These are phyloP conservation scores for Sarcophaga peregrina DNA, from an alignment of 1,140 invertebrate genomes.

Conservation along the genomic window DNA sequence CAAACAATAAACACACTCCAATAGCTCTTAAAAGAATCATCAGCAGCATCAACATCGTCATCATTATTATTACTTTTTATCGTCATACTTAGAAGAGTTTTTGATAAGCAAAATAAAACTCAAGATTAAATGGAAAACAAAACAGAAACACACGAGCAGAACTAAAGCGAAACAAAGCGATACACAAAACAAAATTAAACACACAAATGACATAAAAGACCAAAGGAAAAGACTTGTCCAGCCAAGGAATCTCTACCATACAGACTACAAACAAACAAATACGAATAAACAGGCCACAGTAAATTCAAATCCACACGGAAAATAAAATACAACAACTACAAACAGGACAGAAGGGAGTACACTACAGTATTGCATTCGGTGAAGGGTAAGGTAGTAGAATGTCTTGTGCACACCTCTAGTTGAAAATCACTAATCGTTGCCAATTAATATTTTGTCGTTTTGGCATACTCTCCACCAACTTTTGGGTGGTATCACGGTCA, in stretches of 20 bases:
- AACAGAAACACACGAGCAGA: not conserved
- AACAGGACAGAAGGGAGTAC: constrained; percentile 17
- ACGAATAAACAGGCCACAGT: constrained; percentile 1
- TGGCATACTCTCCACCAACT: no score
- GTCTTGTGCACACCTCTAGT: no score
- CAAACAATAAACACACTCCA: constrained; percentile 26
- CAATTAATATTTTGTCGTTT: no score
- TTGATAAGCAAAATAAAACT: not conserved
- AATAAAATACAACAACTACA: constrained; percentile 18
- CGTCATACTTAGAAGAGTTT: constrained; percentile 12
- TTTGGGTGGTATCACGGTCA: no score
- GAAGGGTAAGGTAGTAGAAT: no score
- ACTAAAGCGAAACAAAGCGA: not conserved
- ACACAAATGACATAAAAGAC: constrained; percentile 37
- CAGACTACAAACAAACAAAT: not conserved
- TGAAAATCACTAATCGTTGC: no score
- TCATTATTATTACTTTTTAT: not conserved
- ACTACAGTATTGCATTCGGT: no score
- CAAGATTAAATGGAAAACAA: constrained; percentile 5
- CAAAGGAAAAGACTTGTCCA: constrained; percentile 31
- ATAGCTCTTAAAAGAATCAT: constrained; percentile 23
- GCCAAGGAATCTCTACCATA: not conserved
- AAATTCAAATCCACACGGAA: not conserved
- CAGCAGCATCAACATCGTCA: not conserved
- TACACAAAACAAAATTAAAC: constrained; percentile 29